phyloP scores from a whole-genome alignment of 2,888 invertebrate species.

The Aphidius colemani region DNA sequence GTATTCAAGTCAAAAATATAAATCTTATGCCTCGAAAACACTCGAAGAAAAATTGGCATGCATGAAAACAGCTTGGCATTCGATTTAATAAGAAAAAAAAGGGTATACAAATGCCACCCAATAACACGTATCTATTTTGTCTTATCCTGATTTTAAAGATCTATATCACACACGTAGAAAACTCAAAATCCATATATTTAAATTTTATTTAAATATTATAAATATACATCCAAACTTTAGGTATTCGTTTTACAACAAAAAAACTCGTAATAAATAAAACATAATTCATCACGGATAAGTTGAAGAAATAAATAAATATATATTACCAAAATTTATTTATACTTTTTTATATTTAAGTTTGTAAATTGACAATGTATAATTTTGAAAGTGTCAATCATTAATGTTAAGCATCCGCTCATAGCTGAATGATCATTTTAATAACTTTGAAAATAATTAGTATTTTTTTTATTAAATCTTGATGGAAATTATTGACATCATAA shows the following conservation, averaged over 20 bases:
- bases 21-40: conserved; percentile 43
- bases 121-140: conserved; percentile 56
- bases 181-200: neutral
- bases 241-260: neutral
- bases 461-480: no score
- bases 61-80: conserved; percentile 57
- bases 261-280: neutral
- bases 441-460: no score
- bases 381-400: no score
- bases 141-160: conserved; percentile 55
- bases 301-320: neutral
- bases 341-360: no score
- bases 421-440: neutral
- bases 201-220: no score
- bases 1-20: conserved; percentile 51
- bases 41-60: conserved; percentile 53
- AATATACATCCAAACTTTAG: neutral
- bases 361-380: no score
- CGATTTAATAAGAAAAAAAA: conserved; percentile 54
- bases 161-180: conserved; percentile 45
- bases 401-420: no score
- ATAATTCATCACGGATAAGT: neutral
- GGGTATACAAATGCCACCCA: conserved; percentile 44
- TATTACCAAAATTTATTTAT: neutral
- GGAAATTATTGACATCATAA: no score